Conservation (phyloP, 1,140 invertebrate species). For the Dolichoris vasculosae region DNA sequence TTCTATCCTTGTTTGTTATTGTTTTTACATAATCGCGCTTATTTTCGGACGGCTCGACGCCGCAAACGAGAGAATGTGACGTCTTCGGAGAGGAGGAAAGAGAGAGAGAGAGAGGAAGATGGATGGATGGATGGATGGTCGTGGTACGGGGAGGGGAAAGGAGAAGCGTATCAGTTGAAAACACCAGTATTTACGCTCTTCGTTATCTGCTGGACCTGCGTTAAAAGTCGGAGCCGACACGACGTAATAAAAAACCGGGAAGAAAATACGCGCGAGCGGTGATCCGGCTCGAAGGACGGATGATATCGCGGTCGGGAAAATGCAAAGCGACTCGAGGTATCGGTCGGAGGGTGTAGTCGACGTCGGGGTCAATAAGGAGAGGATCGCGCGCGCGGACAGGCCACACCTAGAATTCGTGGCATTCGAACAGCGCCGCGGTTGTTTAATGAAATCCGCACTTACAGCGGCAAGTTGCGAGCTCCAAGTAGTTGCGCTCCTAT, state of each 20-base stretch:
- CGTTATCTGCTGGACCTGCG: too few species aligned
- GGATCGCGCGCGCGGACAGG: constrained; percentile 32
- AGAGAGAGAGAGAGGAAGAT: neutral
- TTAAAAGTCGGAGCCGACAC: too few species aligned
- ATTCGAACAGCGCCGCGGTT: constrained; percentile 57
- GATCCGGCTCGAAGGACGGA: neutral
- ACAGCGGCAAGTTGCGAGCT: neutral
- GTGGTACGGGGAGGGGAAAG: neutral
- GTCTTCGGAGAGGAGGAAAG: too few species aligned
- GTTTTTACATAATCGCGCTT: neutral
- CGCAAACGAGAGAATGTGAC: too few species aligned
- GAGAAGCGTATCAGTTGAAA: too few species aligned
- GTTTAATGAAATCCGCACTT: constrained; percentile 55
- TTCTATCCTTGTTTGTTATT: neutral
- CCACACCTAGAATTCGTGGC: constrained; percentile 65
- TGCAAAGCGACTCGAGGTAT: constrained; percentile 25
- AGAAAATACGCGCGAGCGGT: neutral
- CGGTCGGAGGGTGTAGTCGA: neutral
- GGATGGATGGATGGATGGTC: neutral
- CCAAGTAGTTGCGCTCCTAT: neutral
- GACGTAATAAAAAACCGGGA: too few species aligned
- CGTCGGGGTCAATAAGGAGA: constrained; percentile 49
- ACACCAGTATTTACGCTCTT: too few species aligned
- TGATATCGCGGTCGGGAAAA: too few species aligned
- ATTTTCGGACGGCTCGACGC: neutral